Evolutionary conservation across 1,140 invertebrate species (phyloP), one percentile per base, ranked within the genome.

Genomic region (Rhysida immarginata): DNA sequence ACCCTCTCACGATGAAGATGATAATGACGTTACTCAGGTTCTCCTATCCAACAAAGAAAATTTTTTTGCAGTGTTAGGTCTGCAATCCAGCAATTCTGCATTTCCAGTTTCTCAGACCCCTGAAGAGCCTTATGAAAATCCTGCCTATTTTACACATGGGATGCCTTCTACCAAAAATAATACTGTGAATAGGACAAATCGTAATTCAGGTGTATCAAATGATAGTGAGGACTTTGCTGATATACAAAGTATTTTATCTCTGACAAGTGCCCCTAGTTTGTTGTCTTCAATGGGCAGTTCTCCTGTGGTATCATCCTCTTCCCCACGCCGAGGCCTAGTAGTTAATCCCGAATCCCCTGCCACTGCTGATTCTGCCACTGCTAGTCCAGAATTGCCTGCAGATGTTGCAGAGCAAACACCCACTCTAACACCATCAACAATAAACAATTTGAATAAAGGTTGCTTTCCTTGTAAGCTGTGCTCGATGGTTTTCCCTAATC

Each of bases 391-490:
- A 49, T 59, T 45, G n/a, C 43, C 52, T 2, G 21, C 55, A 25
- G 18, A 51, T n/a, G 18, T 35, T 58, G 55, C 48, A 61, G 62
- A 35, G 56, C 56, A n/a, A 50, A 54, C 21, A 59, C 46, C 43
- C 58, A 62, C 52, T 11, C 5, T 21, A 26, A 51, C 49, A 13
- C 26, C 49, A 3, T 21, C 11, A 3, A 26, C 13, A 11, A 3
- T 25, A 5, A 51, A 51, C 24, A 3, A 3, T 25, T 13, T 24
- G 5, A 8, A 20, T 20, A 90, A 59, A 57, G 27, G 55, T 43
- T 26, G 27, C 65, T 92, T 92, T 63, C 86, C 88, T 1, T 95
- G 90, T 66, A 77, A 87, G 57, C 73, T 92, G 3, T 95, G 90
- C 68, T 77, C 78, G 0, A 79, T 81, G 0, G 79, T 88, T 1